These are phyloP conservation scores for Papilio machaon DNA, from an alignment of 1,140 invertebrate genomes.

Conservation along the genomic window DNA sequence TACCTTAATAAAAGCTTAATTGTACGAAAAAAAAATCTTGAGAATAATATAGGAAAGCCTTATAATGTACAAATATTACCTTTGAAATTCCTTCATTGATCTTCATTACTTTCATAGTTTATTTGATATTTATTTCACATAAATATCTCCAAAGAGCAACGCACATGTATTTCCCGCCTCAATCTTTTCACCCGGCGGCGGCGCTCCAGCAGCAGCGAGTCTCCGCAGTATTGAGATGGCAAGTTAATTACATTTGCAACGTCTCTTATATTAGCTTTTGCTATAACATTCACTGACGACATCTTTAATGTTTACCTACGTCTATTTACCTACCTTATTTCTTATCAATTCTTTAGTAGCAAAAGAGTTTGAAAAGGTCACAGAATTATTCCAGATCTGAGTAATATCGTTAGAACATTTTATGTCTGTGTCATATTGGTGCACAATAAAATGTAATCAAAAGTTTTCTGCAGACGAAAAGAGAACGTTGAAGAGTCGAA, in stretches of 20 bases:
- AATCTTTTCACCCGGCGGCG: background rate
- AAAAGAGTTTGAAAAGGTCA: background rate
- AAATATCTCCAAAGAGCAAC: background rate
- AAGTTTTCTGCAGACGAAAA: background rate
- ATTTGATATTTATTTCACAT: background rate
- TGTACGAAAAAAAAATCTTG: background rate
- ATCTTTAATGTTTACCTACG: background rate
- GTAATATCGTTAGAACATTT: background rate
- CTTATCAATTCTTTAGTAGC: background rate
- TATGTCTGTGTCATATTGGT: background rate
- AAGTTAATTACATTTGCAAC: background rate
- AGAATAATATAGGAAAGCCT: background rate
- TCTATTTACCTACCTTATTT: background rate
- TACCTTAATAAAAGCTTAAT: background rate
- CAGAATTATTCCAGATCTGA: background rate
- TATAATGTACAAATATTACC: background rate
- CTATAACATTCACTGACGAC: background rate
- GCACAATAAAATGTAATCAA: slow-evolving; percentile 6
- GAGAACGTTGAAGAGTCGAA: slow-evolving; percentile 11
- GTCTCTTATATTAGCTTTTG: background rate
- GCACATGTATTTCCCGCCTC: background rate
- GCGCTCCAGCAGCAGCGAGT: background rate
- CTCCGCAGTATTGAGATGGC: background rate
- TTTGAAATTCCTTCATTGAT: background rate
- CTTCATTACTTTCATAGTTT: background rate